Percentiles rank a stretch among this genome's conserved stretches.
phyloP scores from a whole-genome alignment of 2,113 vertebrate genomes.

The Lota lota region DNA sequence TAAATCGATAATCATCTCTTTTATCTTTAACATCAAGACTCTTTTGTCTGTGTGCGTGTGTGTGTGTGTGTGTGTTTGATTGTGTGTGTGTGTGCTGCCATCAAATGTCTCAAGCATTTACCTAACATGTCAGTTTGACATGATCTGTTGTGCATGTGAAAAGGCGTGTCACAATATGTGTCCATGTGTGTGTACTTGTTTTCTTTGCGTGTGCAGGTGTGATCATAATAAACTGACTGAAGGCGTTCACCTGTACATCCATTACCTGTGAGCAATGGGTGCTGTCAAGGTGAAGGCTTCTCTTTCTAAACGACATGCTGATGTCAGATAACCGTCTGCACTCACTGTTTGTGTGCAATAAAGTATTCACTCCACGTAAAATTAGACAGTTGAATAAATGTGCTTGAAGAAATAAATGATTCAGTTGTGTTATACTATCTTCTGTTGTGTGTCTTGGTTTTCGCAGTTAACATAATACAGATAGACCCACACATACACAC shows the following conservation, averaged over 20 bases:
- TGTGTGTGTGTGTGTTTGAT: constrained; percentile 5
- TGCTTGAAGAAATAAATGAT: no score
- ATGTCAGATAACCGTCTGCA: constrained; percentile 45
- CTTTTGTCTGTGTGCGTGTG: constrained; percentile 33
- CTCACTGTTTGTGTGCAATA: constrained; percentile 3
- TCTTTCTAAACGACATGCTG: constrained; percentile 25
- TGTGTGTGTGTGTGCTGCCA: not conserved
- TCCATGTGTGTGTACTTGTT: constrained; percentile 25
- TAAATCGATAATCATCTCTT: constrained; percentile 54
- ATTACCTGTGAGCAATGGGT: constrained; percentile 51
- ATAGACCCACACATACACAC: no score
- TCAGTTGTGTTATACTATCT: no score
- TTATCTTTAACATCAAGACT: constrained; percentile 64
- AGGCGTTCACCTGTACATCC: constrained; percentile 53
- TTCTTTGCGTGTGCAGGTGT: not conserved
- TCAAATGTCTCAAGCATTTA: not conserved
- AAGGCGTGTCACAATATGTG: constrained; percentile 13
- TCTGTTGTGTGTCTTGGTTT: no score
- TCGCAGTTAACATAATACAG: no score
- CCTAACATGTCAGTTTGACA: not conserved
- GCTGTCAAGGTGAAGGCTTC: constrained; percentile 55
- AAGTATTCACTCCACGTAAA: no score
- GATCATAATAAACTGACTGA: constrained; percentile 43
- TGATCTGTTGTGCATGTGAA: not conserved
- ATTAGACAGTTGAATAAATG: no score